Base-by-base conservation (phyloP, 1,140 invertebrate species). In the Papilio polytes region DNA sequence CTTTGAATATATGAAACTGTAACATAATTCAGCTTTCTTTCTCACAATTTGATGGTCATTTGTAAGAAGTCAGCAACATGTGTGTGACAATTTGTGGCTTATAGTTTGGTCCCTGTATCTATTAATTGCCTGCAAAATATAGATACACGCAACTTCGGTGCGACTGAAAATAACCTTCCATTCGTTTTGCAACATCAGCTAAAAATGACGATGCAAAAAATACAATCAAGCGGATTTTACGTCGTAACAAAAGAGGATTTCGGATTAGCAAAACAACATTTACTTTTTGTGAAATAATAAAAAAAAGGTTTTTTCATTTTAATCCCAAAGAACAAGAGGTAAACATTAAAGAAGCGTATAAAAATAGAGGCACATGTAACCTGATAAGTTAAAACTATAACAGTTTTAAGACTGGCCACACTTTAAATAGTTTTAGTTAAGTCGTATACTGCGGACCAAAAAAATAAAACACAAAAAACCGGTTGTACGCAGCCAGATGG, bases 191-290 rank as follows among this genome's bases (percentile, higher is more conserved):
- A 59, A 59, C 20, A 22, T 59, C 56, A 59, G 56, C 3, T 59
- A 3, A 22, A 4, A 59, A 22, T 22, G 56, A 59, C n/a, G 56
- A 59, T 59, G 18, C 51, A 59, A 59, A 59, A 59, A 59, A 59
- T 9, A 22, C 20, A 59, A 59, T 59, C 56, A 59, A 59, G 22
- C 22, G n/a, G 56, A 53, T 53, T 22, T 59, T 22, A 59, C 56
- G 56, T 22, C 56, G n/a, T 59, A 59, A 59, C 56, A 59, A 59
- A 59, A 59, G 56, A 59, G 56, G 20, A 59, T 26, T 59, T 59
- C 56, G 20, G n/a, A 59, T 59, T 59, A 9, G 20, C 56, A 22
- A 59, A 59, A 59, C 36, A 59, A 59, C 20, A 59, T 59, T 59
- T 20, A 59, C 20, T 59, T 59, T 59, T 22, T 59, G 9, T 13